phyloP scores from a whole-genome alignment of 2,888 invertebrate species.

The Platycheirus albimanus region DNA sequence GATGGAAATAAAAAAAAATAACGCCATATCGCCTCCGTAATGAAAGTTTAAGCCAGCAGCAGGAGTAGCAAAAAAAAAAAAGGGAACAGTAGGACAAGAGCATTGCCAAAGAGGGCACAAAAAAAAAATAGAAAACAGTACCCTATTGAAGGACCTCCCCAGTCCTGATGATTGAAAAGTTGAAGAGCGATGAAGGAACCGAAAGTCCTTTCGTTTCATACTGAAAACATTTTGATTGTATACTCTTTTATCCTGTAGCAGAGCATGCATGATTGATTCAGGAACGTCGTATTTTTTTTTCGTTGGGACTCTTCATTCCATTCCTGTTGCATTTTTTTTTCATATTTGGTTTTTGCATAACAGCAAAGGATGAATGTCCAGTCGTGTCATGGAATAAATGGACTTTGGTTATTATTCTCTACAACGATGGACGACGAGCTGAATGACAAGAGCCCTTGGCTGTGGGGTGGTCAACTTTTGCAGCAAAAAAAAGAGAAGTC shows the following conservation, averaged over 20 bases:
- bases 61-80: constrained; percentile 14
- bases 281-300: constrained; percentile 33
- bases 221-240: constrained; percentile 71
- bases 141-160: constrained; percentile 20
- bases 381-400: constrained; percentile 54
- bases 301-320: constrained; percentile 6
- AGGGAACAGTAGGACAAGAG: constrained; percentile 48
- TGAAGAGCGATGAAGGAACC: constrained; percentile 63
- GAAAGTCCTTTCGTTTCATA: constrained; percentile 60
- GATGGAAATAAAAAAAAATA: constrained; percentile 32
- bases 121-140: constrained; percentile 1
- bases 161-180: constrained; percentile 65
- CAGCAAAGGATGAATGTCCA: constrained; percentile 64
- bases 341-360: constrained; percentile 70
- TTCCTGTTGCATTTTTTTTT: constrained; percentile 34
- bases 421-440: constrained; percentile 18
- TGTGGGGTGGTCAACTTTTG: constrained; percentile 2
- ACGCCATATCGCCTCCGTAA: constrained; percentile 34
- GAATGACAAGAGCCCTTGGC: constrained; percentile 21
- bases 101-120: constrained; percentile 22
- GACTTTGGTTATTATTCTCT: constrained; percentile 56
- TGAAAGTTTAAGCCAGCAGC: constrained; percentile 48
- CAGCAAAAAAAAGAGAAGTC: too few relatives aligned
- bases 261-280: constrained; percentile 67
- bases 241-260: constrained; percentile 64